Conservation (phyloP, 2,888 invertebrate species). For the Ariolimax columbianus region DNA sequence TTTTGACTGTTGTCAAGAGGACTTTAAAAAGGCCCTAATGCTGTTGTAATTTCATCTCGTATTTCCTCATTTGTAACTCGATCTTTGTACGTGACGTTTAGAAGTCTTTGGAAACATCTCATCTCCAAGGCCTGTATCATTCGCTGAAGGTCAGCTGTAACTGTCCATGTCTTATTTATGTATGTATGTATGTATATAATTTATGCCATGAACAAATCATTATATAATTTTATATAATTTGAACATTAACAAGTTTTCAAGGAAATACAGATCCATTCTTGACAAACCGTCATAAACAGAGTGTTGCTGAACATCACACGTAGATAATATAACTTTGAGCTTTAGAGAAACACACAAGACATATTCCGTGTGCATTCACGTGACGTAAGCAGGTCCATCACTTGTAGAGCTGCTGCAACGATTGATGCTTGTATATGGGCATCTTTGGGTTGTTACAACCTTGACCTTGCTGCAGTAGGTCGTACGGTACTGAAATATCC, state of each 20-base stretch:
- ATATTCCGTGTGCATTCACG: not conserved
- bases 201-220: too few relatives aligned
- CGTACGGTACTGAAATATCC: slow-evolving; percentile 29
- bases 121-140: too few relatives aligned
- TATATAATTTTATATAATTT: not conserved
- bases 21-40: too few relatives aligned
- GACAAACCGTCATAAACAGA: not conserved
- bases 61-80: too few relatives aligned
- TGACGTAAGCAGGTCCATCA: not conserved
- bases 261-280: not conserved
- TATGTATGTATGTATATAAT: too few relatives aligned
- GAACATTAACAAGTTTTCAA: not conserved
- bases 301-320: not conserved
- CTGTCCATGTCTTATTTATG: too few relatives aligned
- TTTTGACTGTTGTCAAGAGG: too few relatives aligned
- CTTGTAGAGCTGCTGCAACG: slow-evolving; percentile 26
- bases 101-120: too few relatives aligned
- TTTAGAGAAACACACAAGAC: not conserved
- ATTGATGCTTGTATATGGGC: slow-evolving; percentile 32
- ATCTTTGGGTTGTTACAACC: not conserved
- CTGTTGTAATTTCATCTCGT: too few relatives aligned
- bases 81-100: too few relatives aligned
- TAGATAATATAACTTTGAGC: not conserved
- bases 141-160: too few relatives aligned
- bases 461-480: slow-evolving; percentile 11